Percentiles rank a stretch among this genome's conserved stretches.
Conservation (phyloP, 2,888 invertebrate genomes). For the Drosophila imparisetae region DNA sequence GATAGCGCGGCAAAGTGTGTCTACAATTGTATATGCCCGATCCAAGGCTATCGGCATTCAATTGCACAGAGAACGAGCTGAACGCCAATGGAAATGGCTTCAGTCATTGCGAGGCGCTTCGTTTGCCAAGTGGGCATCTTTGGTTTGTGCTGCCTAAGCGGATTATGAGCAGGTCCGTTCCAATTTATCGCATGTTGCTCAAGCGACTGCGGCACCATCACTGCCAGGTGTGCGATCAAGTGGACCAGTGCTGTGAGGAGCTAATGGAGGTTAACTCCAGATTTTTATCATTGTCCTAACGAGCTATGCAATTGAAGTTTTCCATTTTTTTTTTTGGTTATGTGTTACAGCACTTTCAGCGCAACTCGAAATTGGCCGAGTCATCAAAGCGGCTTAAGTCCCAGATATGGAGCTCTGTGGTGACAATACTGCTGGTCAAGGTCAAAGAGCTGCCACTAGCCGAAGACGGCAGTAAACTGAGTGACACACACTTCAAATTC, state of each 20-base stretch:
- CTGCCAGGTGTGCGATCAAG: conserved; percentile 55
- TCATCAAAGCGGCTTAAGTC: conserved; percentile 94
- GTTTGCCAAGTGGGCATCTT: conserved; percentile 14
- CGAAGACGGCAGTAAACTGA: conserved; percentile 91
- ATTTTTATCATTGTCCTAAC: conserved; percentile 3
- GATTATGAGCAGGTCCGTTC: conserved; percentile 61
- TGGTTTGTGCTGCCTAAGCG: conserved; percentile 19
- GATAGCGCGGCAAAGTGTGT: conserved; percentile 4
- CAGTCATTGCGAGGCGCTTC: conserved; percentile 33
- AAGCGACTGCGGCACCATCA: conserved; percentile 73
- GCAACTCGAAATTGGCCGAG: conserved; percentile 91
- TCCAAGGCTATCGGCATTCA: conserved; percentile 18
- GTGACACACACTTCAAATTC: conserved; percentile 98
- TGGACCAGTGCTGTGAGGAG: conserved; percentile 70
- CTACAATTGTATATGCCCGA: conserved; percentile 12
- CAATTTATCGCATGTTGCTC: conserved; percentile 60
- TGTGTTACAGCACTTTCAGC: conserved; percentile 89
- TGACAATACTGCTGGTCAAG: conserved; percentile 98
- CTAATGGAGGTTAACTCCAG: conserved; percentile 69
- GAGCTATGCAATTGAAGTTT: conserved; percentile 11
- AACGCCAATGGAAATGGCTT: conserved; percentile 19
- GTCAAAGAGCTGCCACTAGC: conserved; percentile 96
- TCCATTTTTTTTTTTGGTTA: not conserved
- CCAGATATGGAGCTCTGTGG: conserved; percentile 98
- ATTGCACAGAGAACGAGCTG: conserved; percentile 9